Base-by-base conservation (phyloP, 2,113 vertebrate species). In the Psophia crepitans region DNA sequence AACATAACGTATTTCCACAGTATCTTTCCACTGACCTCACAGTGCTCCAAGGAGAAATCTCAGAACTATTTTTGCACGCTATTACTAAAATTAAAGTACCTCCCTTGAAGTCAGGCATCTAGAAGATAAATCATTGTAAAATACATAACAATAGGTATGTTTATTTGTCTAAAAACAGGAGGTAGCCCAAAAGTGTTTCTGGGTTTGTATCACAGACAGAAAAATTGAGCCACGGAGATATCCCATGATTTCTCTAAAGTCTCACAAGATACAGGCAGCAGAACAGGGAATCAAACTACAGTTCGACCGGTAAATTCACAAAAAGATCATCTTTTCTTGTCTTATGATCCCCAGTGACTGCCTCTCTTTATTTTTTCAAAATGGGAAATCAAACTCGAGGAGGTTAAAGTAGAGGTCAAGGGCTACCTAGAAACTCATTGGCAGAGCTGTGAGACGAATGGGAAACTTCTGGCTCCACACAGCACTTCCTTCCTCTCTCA, bases 401-500 rank as follows among this genome's bases (percentile, higher is more conserved):
- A 93, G 68, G 89, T 92, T 70, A 94, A 86, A 56, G 70, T 69
- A 90, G 51, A 89, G 80, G 48, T 84, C 43, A 64, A 65, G 35
- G 22, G 41, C 94, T 78, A 92, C 87, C 73, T 32, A 63, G 82
- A 77, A 93, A 84, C 39, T 54, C 7, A 16, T 30, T 57, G 51
- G n/a, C 66, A 89, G 46, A 65, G 85, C 48, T 71, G 66, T 69
- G 66, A 95, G 69, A 53, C 20, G 1, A 90, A 77, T 74, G 37
- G 33, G 46, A 81, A 85, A 91, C 41, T 94, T 88, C 77, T 81
- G 82, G 70, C 78, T 93, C 54, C 30, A 49, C 41, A 46, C 18
- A 80, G n/a, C 44, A 69, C 46, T 93, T 80, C n/a, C 88, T 90
- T 81, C 75, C 70, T 83, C 53, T 66, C 87, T 96, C 84, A 94